Evolutionary conservation across 2,113 vertebrate genomes (phyloP), one percentile per base, ranked within the genome.

Genomic region (Clarias magur): DNA sequence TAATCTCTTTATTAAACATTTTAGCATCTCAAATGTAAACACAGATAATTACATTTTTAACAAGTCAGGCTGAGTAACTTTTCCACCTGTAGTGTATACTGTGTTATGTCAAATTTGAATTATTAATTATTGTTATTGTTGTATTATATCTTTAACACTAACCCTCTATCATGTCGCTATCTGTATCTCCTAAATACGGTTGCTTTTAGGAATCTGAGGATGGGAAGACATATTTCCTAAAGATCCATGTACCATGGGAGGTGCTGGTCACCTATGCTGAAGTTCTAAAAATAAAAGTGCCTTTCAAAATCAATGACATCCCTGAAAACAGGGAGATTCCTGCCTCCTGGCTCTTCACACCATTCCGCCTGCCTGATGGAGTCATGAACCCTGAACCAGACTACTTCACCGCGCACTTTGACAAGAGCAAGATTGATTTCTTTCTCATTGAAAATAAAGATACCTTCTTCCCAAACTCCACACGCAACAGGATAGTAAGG

Each of bases 401-500:
- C 59, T 98, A 97, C 84, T 99, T 99, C 92, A 99, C 98, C 0
- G 96, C 96, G 0, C 95, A 95, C 0, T 99, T 99, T 88, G 96
- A 94, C 93, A 99, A 98, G 91, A 93, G 92, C 86, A 97, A 96
- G 91, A 96, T 94, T 13, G 96, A 99, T 88, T 97, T 99, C 92
- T 99, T 97, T 93, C 96, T 97, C 90, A 98, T 99, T 23, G 90
- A 94, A 0, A 95, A 99, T 7, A 92, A 96, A 84, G 95, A 95
- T 23, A 97, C 93, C 5, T 97, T 99, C 93, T 99, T 99, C 89
- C 95, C 96, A 0, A 96, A 97, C 0, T 97, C 98, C 56, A 93
- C 96, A 27, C 96, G 98, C 90, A 99, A 99, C 96, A 98, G 98
- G 93, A 99, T 99, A 90, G 98, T 99, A 94, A 90, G 97, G 25